A percentile compares a stretch with the other conserved stretches of the same genome.
These are phyloP conservation scores for Arrhamphus sclerolepis DNA, from an alignment of 2,797 vertebrate genomes.

Conservation along the genomic window DNA sequence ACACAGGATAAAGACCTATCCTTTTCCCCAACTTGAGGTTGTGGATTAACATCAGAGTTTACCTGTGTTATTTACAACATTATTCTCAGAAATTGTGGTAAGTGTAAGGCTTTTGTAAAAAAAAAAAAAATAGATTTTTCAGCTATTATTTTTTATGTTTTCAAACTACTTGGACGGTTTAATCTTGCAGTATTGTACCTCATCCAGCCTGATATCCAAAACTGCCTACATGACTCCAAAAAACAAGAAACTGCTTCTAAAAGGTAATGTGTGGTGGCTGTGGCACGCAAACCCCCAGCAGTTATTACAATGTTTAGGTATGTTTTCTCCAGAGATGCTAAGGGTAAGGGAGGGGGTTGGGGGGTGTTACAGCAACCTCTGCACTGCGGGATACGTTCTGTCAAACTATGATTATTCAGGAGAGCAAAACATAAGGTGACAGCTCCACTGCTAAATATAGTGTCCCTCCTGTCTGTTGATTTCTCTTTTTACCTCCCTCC, in stretches of 20 bases:
- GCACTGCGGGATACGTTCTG: conserved; percentile 76
- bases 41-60: too few species aligned
- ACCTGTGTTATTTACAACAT: too few species aligned
- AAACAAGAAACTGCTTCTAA: conserved; percentile 36
- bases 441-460: conserved; percentile 84
- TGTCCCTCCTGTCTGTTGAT: conserved; percentile 70
- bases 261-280: conserved; percentile 41
- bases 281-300: conserved; percentile 64
- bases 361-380: conserved; percentile 79
- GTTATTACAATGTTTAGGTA: conserved; percentile 64
- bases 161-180: conserved; percentile 4
- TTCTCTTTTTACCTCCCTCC: conserved; percentile 63
- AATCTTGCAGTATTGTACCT: too few species aligned
- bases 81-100: too few species aligned
- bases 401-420: conserved; percentile 78
- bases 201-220: too few species aligned
- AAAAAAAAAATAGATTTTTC: too few species aligned
- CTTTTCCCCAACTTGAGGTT: too few species aligned
- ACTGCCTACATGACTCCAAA: background rate
- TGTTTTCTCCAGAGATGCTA: conserved; percentile 58
- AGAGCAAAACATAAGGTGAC: conserved; percentile 81
- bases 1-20: too few species aligned
- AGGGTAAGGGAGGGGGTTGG: conserved; percentile 25
- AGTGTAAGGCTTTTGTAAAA: background rate
- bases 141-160: background rate